phyloP scores from a whole-genome alignment of 2,888 invertebrate species.

The Athalia circularis region DNA sequence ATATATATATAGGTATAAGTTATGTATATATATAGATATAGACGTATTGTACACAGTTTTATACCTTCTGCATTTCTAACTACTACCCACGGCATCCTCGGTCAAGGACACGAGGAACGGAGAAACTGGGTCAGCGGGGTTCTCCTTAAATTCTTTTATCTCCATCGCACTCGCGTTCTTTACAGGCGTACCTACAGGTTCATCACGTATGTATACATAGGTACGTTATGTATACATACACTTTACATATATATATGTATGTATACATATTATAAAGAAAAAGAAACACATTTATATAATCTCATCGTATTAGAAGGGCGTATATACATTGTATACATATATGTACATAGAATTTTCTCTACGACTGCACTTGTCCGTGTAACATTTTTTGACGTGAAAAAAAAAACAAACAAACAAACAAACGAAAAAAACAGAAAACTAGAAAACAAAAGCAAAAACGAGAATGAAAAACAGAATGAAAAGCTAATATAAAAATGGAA shows the following conservation, averaged over 20 bases:
- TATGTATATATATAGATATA: not conserved
- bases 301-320: too few relatives aligned
- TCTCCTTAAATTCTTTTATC: conserved; percentile 40
- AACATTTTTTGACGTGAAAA: too few relatives aligned
- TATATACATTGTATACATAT: too few relatives aligned
- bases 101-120: conserved; percentile 37
- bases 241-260: too few relatives aligned
- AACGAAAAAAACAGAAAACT: too few relatives aligned
- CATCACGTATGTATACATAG: not conserved
- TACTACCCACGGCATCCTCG: conserved; percentile 47
- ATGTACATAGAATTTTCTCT: too few relatives aligned
- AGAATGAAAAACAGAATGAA: too few relatives aligned
- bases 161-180: not conserved
- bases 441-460: too few relatives aligned
- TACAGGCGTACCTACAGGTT: not conserved
- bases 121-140: conserved; percentile 37
- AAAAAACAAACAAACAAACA: too few relatives aligned
- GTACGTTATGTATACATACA: not conserved
- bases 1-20: not conserved
- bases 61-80: conserved; percentile 46
- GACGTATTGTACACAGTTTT: not conserved
- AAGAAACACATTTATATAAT: too few relatives aligned
- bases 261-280: not conserved
- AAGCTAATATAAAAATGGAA: too few relatives aligned
- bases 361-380: too few relatives aligned